Evolutionary conservation across 64 coral and sea anemone genomes (phyloP), one percentile per base, ranked within the genome.

Genomic region (Acropora tenuis): DNA sequence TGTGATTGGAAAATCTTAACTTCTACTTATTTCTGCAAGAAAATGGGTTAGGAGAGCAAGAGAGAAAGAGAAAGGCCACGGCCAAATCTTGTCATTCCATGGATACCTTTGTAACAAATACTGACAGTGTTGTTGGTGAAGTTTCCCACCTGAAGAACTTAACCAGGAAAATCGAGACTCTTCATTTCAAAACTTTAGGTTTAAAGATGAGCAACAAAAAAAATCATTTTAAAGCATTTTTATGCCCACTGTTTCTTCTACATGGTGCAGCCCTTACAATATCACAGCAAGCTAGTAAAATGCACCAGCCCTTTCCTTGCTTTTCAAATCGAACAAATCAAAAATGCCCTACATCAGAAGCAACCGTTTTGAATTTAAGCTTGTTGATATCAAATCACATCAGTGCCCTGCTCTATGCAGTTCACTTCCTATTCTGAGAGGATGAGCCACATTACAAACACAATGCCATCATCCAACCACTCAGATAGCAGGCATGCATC

Each of bases 271-370:
- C 87, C 87, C 87, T 78, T 89, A 89, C 87, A 89, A 89, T 89
- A 89, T 89, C 87, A 89, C 87, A 89, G 87, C 87, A 89, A 89
- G 87, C 87, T 89, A 10, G 71, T 89, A 48, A 61, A 89, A 89
- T 53, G 87, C 87, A 89, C 87, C 74, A 40, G 87, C 49, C 17
- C 78, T 89, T 89, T 58, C 55, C 50, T 89, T 89, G 86, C 16
- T 88, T 88, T 88, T 84, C 81, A 84, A 84, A 84, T 60, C 81
- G 69, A 84, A 84, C 61, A 84, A 83, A 65, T 59, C 42, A 83
- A 83, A 83, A 40, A 47, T 47, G 74, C 11, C 42, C 43, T 76
- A 41, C 46, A 76, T 76, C 46, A 76, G 74, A 43, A 76, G 74
- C 74, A 76, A 76, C 74, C 43, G 74, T 76, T 76, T 76, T 76